phyloP scores from a whole-genome alignment of 2,113 vertebrate genomes.

The Picathartes gymnocephalus region DNA sequence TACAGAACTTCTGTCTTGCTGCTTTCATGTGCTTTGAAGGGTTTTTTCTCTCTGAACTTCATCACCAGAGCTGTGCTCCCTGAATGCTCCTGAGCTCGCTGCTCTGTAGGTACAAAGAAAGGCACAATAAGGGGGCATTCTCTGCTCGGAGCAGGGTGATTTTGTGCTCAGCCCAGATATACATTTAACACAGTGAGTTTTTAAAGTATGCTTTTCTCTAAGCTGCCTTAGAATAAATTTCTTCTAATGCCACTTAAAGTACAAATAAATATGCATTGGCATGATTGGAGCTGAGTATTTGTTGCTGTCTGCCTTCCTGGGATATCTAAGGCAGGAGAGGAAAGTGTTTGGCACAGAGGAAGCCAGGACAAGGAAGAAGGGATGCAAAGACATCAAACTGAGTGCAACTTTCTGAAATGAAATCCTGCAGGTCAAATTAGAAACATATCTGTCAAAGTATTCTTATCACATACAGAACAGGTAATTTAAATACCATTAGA shows the following conservation, averaged over 20 bases:
- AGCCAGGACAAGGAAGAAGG: neutral
- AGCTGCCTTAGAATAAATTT: neutral
- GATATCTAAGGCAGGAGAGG: neutral
- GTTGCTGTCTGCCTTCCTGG: neutral
- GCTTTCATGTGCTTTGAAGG: neutral
- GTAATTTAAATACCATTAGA: constrained; percentile 50
- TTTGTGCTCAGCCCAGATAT: neutral
- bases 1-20: neutral
- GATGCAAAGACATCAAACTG: neutral
- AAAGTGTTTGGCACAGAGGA: neutral
- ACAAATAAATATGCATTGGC: neutral
- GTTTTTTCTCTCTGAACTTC: neutral
- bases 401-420: neutral
- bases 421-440: constrained; percentile 21
- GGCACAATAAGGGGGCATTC: neutral
- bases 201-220: neutral
- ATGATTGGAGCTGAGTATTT: neutral
- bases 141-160: neutral
- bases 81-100: neutral
- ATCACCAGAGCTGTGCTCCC: neutral
- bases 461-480: constrained; percentile 1
- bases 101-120: neutral
- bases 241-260: neutral
- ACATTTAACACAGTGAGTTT: neutral
- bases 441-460: neutral